A percentile compares a stretch with the other conserved stretches of the same genome.
phyloP scores from a whole-genome alignment of 2,797 vertebrate genomes.

The Esox masquinongy region DNA sequence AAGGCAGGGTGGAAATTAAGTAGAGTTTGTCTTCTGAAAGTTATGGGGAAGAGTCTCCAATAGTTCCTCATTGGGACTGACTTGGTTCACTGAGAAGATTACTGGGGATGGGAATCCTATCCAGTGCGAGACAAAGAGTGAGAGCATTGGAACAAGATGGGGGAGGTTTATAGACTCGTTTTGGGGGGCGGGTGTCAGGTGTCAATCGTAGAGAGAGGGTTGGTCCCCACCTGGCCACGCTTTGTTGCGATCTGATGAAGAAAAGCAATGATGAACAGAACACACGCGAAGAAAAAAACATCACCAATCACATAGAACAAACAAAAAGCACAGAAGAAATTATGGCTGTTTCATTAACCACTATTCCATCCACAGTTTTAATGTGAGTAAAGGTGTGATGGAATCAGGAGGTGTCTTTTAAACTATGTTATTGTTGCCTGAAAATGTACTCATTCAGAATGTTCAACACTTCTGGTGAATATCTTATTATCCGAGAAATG shows the following conservation, averaged over 20 bases:
- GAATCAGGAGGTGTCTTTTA: background rate
- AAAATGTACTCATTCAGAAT: no score
- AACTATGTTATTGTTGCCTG: no score
- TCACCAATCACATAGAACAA: conserved; percentile 45
- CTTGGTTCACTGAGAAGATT: conserved; percentile 30
- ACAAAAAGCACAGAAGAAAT: conserved; percentile 29
- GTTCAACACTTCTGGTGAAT: no score
- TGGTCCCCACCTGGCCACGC: conserved; percentile 82
- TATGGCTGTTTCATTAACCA: conserved; percentile 19
- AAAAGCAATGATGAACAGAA: conserved; percentile 66
- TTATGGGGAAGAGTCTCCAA: conserved; percentile 58
- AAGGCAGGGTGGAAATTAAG: background rate
- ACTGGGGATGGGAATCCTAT: conserved; percentile 43
- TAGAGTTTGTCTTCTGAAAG: conserved; percentile 61
- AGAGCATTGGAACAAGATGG: conserved; percentile 20
- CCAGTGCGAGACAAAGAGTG: conserved; percentile 38
- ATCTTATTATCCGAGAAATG: no score
- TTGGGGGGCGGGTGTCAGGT: conserved; percentile 13
- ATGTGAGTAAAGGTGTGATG: no score
- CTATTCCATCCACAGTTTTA: no score
- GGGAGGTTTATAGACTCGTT: conserved; percentile 32
- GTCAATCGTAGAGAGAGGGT: conserved; percentile 52
- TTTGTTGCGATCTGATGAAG: conserved; percentile 82
- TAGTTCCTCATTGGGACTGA: conserved; percentile 58
- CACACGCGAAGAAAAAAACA: conserved; percentile 29